phyloP scores from a whole-genome alignment of 2,113 vertebrate genomes.

The Tenrec ecaudatus region DNA sequence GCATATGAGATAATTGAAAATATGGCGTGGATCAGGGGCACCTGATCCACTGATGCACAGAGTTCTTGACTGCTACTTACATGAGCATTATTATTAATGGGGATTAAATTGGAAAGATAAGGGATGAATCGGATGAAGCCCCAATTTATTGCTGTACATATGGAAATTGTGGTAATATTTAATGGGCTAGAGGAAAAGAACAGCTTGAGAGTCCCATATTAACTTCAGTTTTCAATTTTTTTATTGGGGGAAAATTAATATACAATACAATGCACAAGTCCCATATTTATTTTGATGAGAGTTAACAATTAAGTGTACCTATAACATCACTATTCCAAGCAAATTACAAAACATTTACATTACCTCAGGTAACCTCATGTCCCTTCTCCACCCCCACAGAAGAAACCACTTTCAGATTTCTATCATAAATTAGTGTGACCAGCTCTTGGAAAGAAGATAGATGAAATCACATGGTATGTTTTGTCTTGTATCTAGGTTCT shows the following conservation, averaged over 20 bases:
- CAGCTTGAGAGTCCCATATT: neutral
- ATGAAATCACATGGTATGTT: neutral
- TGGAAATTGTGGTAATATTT: neutral
- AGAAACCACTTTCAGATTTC: neutral
- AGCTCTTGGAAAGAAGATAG: neutral
- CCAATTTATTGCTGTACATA: neutral
- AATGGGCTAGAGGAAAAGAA: neutral
- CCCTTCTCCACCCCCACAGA: neutral
- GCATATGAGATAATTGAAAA: no score
- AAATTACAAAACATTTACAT: neutral
- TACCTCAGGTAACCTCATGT: neutral
- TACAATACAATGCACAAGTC: neutral
- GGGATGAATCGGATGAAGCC: neutral
- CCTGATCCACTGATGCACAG: no score
- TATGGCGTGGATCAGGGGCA: no score
- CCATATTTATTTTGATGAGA: neutral
- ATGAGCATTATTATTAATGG: no score
- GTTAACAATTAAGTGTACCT: neutral
- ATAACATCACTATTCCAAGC: neutral
- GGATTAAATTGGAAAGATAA: neutral
- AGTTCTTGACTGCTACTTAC: no score
- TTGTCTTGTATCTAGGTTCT: neutral
- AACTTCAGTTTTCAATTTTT: neutral
- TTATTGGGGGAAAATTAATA: neutral
- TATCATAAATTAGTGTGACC: neutral